phyloP scores from a whole-genome alignment of 1,140 invertebrate genomes.

The Aphis craccivora region DNA sequence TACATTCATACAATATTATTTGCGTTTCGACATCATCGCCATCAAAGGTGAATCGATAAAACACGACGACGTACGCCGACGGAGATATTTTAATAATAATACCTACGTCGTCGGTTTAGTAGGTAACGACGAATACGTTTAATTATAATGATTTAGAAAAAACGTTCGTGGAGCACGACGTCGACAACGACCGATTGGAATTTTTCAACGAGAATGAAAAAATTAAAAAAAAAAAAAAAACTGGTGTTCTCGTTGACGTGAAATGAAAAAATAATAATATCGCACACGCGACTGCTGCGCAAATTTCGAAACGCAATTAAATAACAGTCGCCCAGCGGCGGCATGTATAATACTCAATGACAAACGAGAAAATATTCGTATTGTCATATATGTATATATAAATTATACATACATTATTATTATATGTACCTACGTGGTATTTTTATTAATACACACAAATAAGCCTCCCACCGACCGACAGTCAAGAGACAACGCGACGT shows the following conservation, averaged over 20 bases:
- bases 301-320: constrained; percentile 49
- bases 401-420: neutral
- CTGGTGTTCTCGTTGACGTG: neutral
- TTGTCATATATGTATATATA: constrained; percentile 31
- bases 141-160: neutral
- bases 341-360: constrained; percentile 33
- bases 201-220: neutral
- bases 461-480: neutral
- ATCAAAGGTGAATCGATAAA: neutral
- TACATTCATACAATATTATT: neutral
- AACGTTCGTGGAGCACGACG: neutral
- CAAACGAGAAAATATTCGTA: constrained; percentile 51
- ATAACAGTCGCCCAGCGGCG: constrained; percentile 13
- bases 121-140: neutral
- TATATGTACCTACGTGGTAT: constrained; percentile 32
- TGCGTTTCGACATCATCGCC: neutral
- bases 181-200: neutral
- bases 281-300: neutral
- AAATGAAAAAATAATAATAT: constrained; percentile 16
- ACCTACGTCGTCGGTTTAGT: neutral
- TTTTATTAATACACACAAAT: constrained; percentile 45
- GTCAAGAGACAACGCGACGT: neutral
- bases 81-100: neutral
- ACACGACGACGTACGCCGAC: neutral
- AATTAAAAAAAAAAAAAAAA: neutral